Base-by-base conservation (phyloP, 2,797 vertebrate species). In the Lophura swinhoii region DNA sequence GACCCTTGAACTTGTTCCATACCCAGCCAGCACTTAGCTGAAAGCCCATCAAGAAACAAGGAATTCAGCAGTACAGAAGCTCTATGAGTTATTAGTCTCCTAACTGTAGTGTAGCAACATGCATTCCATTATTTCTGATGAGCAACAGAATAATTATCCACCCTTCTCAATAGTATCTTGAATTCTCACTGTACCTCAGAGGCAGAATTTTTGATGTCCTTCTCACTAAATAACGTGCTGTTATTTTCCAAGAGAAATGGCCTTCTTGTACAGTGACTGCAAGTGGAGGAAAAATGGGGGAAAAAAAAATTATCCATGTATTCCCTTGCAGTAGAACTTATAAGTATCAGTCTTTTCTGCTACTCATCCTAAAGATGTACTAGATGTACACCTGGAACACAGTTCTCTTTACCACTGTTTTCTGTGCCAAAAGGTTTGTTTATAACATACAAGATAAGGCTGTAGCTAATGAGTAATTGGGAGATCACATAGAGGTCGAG, bases 391-490 rank as follows among this genome's bases (percentile, higher is more conserved):
- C 10, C 23, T 55, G 28, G 37, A 55, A 92, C n/a, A 69, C 41
- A 26, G 55, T 35, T 21, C 17, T 66, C 46, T 90, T 37, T 41
- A 28, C 17, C 24, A 41, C 29, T 64, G 29, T n/a, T 2, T 21
- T 75, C 33, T 77, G 22, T 58, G 48, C 11, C 21, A 85, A 68
- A 77, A 80, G 71, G 14, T 35, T 62, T 17, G 37, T 59, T 70
- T 63, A 46, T 56, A 79, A 46, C 33, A 43, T 7, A 44, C 12
- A 55, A 53, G 35, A 73, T 75, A 44, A 83, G 15, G 53, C 31
- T 28, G 4, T 67, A 94, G 73, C n/a, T 90, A 94, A 82, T 33
- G 23, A 86, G 66, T 76, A 92, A 90, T 89, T 94, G 14, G 44
- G 78, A 67, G 28, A 58, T 81, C 9, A 37, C 37, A 43, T 23